Conservation (phyloP, 92 coral and sea anemone genomes). For the Siderastrea radians region DNA sequence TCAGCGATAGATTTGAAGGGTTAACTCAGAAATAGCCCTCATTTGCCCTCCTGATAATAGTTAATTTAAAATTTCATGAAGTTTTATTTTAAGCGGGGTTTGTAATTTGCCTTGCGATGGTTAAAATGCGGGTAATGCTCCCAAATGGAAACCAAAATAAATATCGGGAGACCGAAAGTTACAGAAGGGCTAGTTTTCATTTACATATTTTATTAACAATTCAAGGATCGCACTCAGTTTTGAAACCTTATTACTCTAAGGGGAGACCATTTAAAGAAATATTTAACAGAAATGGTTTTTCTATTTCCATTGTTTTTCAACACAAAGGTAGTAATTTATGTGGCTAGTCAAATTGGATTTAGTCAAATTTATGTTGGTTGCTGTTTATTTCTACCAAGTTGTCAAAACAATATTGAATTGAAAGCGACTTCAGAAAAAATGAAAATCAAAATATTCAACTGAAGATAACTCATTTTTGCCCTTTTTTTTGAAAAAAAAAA, state of each 20-base stretch:
- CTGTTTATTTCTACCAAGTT: background rate
- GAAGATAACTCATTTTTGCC: background rate
- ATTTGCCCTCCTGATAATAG: background rate
- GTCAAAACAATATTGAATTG: background rate
- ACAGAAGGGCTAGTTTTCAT: background rate
- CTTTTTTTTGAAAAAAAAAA: background rate
- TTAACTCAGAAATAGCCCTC: background rate
- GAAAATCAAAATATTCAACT: background rate
- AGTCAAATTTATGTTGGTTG: background rate
- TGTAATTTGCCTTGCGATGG: slow-evolving; percentile 3
- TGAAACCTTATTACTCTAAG: background rate
- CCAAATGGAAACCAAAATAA: background rate
- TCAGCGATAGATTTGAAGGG: background rate
- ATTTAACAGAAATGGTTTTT: background rate
- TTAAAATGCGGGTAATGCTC: slow-evolving; percentile 1
- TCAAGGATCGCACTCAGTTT: background rate
- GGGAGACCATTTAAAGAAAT: background rate
- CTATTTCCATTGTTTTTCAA: background rate
- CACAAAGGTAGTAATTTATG: background rate
- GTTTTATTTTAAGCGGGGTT: background rate
- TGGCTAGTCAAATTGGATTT: background rate
- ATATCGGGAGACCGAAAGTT: background rate
- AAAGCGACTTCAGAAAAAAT: background rate
- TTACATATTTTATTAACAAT: background rate
- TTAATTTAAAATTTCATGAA: slow-evolving; percentile 1